Evolutionary conservation across 2,113 vertebrate species (phyloP).

Genomic region (Pteronura brasiliensis): DNA sequence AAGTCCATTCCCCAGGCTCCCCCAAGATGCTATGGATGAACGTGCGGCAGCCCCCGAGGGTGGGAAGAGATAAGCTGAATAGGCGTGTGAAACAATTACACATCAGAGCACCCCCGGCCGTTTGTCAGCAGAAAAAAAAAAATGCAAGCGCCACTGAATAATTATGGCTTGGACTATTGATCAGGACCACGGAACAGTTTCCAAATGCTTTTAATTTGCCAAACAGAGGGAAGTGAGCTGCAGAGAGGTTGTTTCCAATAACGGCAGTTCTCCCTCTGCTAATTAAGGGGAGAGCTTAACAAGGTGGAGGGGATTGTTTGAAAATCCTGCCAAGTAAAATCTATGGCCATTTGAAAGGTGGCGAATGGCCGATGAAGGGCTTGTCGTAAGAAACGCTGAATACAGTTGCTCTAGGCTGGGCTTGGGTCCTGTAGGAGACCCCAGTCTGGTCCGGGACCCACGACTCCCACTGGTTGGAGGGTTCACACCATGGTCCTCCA

Average conservation of each 20-base stretch:
- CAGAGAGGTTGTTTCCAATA: slow-evolving; percentile 30
- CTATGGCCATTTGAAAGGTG: slow-evolving; percentile 26
- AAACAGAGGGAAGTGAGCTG: slow-evolving; percentile 46
- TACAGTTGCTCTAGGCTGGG: background rate
- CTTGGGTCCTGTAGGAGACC: background rate
- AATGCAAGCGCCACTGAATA: background rate
- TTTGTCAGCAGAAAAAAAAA: slow-evolving; percentile 41
- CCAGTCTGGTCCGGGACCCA: background rate
- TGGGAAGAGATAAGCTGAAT: background rate
- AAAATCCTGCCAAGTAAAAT: slow-evolving; percentile 6
- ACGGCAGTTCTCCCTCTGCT: background rate
- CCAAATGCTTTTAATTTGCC: slow-evolving; percentile 50
- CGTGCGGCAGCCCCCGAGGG: background rate
- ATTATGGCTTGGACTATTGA: background rate
- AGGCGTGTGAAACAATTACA: slow-evolving; percentile 46
- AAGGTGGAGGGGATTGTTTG: slow-evolving; percentile 5
- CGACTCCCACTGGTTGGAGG: background rate
- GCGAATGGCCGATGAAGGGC: background rate
- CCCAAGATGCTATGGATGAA: background rate
- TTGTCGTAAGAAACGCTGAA: background rate
- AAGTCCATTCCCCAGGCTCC: background rate
- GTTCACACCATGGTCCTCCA: background rate
- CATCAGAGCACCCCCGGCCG: background rate
- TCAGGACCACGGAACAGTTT: slow-evolving; percentile 19
- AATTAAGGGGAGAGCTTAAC: slow-evolving; percentile 34